phyloP scores from a whole-genome alignment of 2,797 vertebrate genomes.

The Clarias laeviceps region DNA sequence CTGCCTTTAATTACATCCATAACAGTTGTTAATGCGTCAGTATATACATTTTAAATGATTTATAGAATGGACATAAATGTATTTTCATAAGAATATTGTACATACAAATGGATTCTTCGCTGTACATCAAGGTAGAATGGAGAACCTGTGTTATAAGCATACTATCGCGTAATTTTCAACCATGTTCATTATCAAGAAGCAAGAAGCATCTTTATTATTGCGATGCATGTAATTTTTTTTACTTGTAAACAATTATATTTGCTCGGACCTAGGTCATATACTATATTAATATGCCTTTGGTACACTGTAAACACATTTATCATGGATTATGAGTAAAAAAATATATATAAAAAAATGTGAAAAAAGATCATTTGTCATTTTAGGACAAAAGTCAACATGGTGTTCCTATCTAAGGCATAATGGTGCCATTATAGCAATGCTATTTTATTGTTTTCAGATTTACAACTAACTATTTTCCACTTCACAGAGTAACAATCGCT shows the following conservation, averaged over 20 bases:
- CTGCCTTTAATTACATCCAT: neutral
- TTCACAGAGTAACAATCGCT: neutral
- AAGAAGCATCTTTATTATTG: neutral
- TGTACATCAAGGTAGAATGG: neutral
- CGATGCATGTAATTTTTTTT: neutral
- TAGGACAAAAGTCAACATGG: neutral
- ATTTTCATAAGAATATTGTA: neutral
- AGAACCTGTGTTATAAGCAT: neutral
- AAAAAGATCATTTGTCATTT: too few species aligned
- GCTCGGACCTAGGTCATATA: neutral
- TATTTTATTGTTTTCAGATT: slow-evolving; percentile 23
- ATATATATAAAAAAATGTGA: neutral
- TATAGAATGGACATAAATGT: neutral
- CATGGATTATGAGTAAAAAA: neutral
- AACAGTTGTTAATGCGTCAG: neutral
- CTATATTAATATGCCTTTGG: neutral
- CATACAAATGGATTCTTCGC: neutral
- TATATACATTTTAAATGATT: neutral
- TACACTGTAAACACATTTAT: neutral
- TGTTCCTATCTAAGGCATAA: slow-evolving; percentile 6
- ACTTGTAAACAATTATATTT: neutral
- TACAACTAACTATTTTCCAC: slow-evolving; percentile 12
- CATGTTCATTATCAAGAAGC: neutral
- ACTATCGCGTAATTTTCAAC: neutral
- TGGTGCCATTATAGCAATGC: neutral